A percentile compares a stretch with the other conserved stretches of the same genome.
Evolutionary conservation across 2,888 invertebrate species (phyloP).

Genomic region (Agonopterix arenella): DNA sequence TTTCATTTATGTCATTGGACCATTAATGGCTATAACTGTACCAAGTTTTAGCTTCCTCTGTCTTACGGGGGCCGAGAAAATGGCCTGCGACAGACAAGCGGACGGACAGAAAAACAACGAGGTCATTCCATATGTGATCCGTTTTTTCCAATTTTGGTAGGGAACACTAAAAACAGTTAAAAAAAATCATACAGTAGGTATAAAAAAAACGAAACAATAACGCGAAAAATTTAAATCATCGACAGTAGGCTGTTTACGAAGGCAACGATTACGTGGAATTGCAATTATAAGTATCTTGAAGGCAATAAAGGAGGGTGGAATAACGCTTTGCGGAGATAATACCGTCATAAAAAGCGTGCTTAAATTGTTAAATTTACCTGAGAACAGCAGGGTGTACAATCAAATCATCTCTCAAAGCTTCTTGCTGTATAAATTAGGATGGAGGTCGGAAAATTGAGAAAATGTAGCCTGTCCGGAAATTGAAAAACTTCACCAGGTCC

Average conservation of each 20-base stretch:
- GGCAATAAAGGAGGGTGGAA: slow-evolving; percentile 37
- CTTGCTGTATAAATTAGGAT: slow-evolving; percentile 63
- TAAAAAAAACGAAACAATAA: neutral
- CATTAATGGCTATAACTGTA: too few species aligned
- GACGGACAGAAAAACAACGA: too few species aligned
- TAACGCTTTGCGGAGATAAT: slow-evolving; percentile 51
- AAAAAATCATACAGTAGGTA: neutral
- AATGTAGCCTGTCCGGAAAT: slow-evolving; percentile 66
- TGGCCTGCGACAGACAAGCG: too few species aligned
- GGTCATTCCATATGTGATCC: too few species aligned
- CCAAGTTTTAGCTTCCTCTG: too few species aligned
- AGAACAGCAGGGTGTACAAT: slow-evolving; percentile 60
- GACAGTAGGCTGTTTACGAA: slow-evolving; percentile 27
- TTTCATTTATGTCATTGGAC: too few species aligned
- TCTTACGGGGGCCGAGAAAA: too few species aligned
- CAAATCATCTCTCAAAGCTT: slow-evolving; percentile 61
- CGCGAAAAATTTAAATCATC: slow-evolving; percentile 11
- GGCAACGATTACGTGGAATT: slow-evolving; percentile 36
- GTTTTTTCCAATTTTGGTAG: too few species aligned
- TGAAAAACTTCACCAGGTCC: slow-evolving; percentile 63
- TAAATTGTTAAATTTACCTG: slow-evolving; percentile 66
- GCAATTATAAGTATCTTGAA: slow-evolving; percentile 45
- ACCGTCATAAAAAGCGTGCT: slow-evolving; percentile 54
- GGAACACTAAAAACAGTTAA: neutral
- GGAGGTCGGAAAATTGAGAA: slow-evolving; percentile 59